Base-by-base conservation (phyloP, 2,113 vertebrate species). In the Dolichotis patagonum region DNA sequence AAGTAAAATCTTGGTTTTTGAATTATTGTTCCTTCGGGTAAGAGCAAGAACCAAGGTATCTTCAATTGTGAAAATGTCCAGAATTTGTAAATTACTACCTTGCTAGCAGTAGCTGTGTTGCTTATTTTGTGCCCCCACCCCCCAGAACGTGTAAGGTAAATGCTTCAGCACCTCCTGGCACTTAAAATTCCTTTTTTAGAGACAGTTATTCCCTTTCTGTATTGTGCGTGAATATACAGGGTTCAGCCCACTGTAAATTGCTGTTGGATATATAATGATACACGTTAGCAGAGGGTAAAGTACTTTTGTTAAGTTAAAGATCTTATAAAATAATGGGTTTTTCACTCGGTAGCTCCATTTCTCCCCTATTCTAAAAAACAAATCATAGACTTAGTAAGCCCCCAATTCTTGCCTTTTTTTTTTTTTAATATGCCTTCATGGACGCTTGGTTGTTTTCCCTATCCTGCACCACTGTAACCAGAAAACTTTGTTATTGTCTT, bases 291-390 rank as follows among this genome's bases (percentile, higher is more conserved):
- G 38, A 13, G 52, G 13, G 24, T 38, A 3, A 58, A 41, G 10
- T 85, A 17, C 41, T 81, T 91, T 88, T n/a, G 28, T 71, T 91
- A 67, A 38, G 43, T 89, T 93, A 71, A 83, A 85, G 46, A 38
- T 41, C 38, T 82, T 43, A 32, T 9, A 73, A 85, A 85, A 54
- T 67, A 30, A n/a, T 58, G 65, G 7, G 8, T 83, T 83, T 83
- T 83, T 60, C 54, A 83, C 54, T 60, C 41, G 26, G 20, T 69
- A 49, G 0, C 13, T 28, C 38, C 24, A 78, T 54, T 19, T 41
- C 52, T 83, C 17, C 35, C 7, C 17, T 69, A 69, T 38, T 38
- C 9, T 81, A 63, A 8, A 92, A 73, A 60, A 82, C 75, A 73
- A 60, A 82, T 65, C 49, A 60, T 60, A 16, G 32, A 38, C 24